A percentile compares a stretch with the other conserved stretches of the same genome.
phyloP scores from a whole-genome alignment of 2,113 vertebrate species.

The Nothoprocta pentlandii region DNA sequence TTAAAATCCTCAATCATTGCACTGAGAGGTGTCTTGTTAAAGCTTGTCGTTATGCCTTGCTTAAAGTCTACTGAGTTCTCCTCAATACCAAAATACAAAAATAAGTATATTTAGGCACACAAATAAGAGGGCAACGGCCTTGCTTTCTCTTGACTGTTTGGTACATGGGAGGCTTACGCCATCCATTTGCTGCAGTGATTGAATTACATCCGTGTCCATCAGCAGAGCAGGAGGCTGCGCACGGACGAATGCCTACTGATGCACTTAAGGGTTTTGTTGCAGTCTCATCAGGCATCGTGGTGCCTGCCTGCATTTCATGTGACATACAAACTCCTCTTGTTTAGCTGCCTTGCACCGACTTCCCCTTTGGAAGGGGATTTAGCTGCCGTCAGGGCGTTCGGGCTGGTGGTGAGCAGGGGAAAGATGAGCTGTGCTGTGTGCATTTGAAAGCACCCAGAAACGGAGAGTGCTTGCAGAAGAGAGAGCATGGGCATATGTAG shows the following conservation, averaged over 20 bases:
- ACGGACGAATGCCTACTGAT: conserved; percentile 68
- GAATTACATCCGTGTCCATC: conserved; percentile 79
- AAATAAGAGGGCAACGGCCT: not conserved
- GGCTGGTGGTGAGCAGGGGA: not conserved
- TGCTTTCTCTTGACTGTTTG: conserved; percentile 38
- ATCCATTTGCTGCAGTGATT: conserved; percentile 77
- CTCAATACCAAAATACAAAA: conserved; percentile 12
- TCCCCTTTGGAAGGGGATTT: conserved; percentile 52
- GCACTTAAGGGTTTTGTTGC: conserved; percentile 80
- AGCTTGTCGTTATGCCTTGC: not conserved
- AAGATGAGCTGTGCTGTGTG: not conserved
- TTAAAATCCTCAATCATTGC: not conserved
- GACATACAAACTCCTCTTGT: conserved; percentile 70
- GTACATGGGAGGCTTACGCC: conserved; percentile 37
- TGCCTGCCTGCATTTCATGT: conserved; percentile 73
- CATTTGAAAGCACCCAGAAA: conserved; percentile 8
- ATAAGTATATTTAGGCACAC: conserved; percentile 1
- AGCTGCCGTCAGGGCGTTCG: not conserved
- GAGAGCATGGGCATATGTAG: not conserved
- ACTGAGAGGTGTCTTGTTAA: not conserved
- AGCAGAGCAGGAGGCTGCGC: conserved; percentile 64
- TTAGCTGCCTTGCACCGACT: conserved; percentile 29
- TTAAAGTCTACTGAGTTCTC: not conserved
- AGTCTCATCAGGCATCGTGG: conserved; percentile 70
- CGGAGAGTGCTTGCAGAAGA: not conserved